Evolutionary conservation across 2,797 vertebrate genomes (phyloP), one percentile per base, ranked within the genome.

Genomic region (Pagetopsis macropterus): DNA sequence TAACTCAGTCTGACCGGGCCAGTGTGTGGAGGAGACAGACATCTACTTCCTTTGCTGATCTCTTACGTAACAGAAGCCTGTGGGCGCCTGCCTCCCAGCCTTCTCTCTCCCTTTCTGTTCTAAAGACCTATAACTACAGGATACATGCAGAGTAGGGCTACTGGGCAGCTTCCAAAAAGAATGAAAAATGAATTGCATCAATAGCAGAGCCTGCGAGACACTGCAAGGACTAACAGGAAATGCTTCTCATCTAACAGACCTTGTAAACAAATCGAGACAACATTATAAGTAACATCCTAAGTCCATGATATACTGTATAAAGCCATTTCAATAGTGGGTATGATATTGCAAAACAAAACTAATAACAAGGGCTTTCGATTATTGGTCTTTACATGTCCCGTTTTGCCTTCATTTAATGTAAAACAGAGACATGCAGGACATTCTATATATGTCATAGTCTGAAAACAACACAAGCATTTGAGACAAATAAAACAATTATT

Each of bases 1-100:
- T 84, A 83, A 81, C 78, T 87, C 81, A 56, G 75, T 50, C 80
- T 82, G 84, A 84, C 85, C 63, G 61, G 81, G 82, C 78, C 79
- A 70, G 78, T 63, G 80, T 56, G 76, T 44, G 65, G 79, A 86
- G 46, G 67, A 85, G 84, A 80, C 83, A 80, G 83, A 89, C 78
- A 78, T 81, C 81, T 81, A 71, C 75, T 75, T 84, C 62, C 60
- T 70, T 79, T 12, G 2, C 75, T 58, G 68, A 27, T 70, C 52
- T 27, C 82, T 90, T 85, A 87, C 9, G 81, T 75, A 89, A 87
- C 81, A 54, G 63, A 63, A 73, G 75, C 67, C 71, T 33, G 86
- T 79, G 73, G 75, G 84, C 61, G 64, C 87, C 81, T 82, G 61
- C 60, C 60, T 76, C 66, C 40, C 51, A 4, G 45, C 21, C 55